A percentile compares a stretch with the other conserved stretches of the same genome.
phyloP scores from a whole-genome alignment of 2,113 vertebrate genomes.

The Muntiacus reevesi region DNA sequence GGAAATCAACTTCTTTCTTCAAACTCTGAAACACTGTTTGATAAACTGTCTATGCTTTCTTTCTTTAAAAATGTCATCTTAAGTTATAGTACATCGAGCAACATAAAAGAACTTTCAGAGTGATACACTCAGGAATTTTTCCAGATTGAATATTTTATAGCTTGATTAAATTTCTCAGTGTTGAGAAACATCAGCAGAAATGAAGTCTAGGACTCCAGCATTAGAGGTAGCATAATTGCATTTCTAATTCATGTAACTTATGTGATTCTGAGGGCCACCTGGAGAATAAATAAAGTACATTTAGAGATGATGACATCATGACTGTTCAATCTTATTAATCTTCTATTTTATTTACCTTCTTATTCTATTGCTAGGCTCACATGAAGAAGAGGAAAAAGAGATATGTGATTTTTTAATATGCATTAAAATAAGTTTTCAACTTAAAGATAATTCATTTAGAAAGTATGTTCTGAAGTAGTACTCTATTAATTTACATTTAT shows the following conservation, averaged over 20 bases:
- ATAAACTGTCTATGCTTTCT: slow-evolving; percentile 53
- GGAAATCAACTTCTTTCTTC: slow-evolving; percentile 58
- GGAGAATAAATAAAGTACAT: background rate
- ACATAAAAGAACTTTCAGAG: slow-evolving; percentile 44
- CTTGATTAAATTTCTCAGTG: background rate
- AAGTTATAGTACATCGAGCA: slow-evolving; percentile 4
- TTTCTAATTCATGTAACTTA: background rate
- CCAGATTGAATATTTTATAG: slow-evolving; percentile 34
- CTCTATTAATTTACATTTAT: background rate
- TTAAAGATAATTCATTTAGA: slow-evolving; percentile 3
- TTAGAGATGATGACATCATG: background rate
- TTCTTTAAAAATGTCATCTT: background rate
- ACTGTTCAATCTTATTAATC: background rate
- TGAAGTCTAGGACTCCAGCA: background rate
- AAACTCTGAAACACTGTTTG: slow-evolving; percentile 50
- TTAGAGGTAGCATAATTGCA: background rate
- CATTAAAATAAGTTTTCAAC: background rate
- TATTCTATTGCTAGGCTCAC: background rate
- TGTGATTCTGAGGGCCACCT: background rate
- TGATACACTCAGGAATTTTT: slow-evolving; percentile 30
- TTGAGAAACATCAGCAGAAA: background rate
- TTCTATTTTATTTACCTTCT: background rate
- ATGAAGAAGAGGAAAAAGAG: background rate
- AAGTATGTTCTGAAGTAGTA: background rate
- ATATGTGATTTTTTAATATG: background rate